Evolutionary conservation across 1,140 invertebrate species (phyloP), one percentile per base, ranked within the genome.

Genomic region (Drosophila jambulina): DNA sequence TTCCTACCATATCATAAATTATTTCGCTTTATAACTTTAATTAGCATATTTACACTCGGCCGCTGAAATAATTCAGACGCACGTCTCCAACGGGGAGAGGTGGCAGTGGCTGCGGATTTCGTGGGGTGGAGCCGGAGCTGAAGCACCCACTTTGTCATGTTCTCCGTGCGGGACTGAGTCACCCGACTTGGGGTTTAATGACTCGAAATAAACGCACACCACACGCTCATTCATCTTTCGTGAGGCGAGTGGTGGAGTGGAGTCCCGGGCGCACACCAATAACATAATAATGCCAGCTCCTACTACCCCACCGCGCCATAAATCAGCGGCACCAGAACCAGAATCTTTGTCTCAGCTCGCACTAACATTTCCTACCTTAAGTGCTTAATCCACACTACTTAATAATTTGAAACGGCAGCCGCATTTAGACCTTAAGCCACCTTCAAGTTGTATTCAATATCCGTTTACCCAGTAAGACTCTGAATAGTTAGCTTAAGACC

Each of bases 11-110:
- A 91, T 90, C 82, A 80, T 88, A 90, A 90, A 88, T 88, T 81
- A 88, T 88, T 91, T 90, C 70, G 75, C 81, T 85, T 85, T 91
- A 91, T 90, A 90, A 87, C 80, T 87, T 91, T 90, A 90, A 90
- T 90, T 88, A 88, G 85, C 85, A 85, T 88, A 88, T 88, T 81
- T 65, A 90, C 85, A 72, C 72, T 78, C 77, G 23, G 65, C 54
- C 62, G 72, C 75, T 84, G 63, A 62, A 69, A 64, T 51, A 56
- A 46, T 27, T 68, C 59, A 46, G 65, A 48, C 82, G 27, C 63
- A 57, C 45, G 43, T 62, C 57, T 23, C 34, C 34, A n/a, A 54
- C 23, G 32, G 34, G 51, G 21, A 36, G 29, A 54, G 23, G 32
- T 21, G 59, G 19, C 40, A 12, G 7, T 27, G 36, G 9, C 19